Evolutionary conservation across 1,140 invertebrate species (phyloP).

Genomic region (Calliphora vicina): DNA sequence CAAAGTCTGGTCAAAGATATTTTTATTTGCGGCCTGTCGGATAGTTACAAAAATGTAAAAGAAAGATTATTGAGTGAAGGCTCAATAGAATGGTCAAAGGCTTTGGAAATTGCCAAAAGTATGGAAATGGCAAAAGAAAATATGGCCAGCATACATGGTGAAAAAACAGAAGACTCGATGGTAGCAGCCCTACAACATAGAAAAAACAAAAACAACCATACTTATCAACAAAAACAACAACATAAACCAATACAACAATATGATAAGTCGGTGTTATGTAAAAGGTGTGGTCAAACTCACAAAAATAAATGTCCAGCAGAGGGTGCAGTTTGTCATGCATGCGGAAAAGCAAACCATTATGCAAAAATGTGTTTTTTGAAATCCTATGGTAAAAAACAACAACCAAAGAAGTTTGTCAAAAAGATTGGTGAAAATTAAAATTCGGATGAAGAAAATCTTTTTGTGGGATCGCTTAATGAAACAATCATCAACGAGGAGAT

Average conservation of each 20-base stretch:
- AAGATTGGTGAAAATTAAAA: not conserved
- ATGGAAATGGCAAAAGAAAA: conserved; percentile 39
- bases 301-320: conserved; percentile 43
- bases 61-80: too few species aligned
- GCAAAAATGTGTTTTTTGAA: conserved; percentile 40
- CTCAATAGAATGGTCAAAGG: too few species aligned
- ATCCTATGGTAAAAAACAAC: not conserved
- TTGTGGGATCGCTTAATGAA: not conserved
- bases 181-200: not conserved
- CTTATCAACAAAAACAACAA: not conserved
- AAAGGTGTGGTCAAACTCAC: conserved; percentile 33
- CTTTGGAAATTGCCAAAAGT: too few species aligned
- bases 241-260: not conserved
- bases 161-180: not conserved
- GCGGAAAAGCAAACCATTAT: conserved; percentile 45
- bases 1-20: conserved; percentile 45
- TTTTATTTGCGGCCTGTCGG: conserved; percentile 41
- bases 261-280: not conserved
- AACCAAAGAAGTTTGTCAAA: conserved; percentile 21
- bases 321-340: conserved; percentile 42
- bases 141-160: conserved; percentile 8
- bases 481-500: not conserved
- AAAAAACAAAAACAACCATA: conserved; percentile 19
- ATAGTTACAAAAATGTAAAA: conserved; percentile 11
- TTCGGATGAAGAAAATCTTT: not conserved